phyloP scores from a whole-genome alignment of 2,888 invertebrate genomes.

The Alloplasta piceator region DNA sequence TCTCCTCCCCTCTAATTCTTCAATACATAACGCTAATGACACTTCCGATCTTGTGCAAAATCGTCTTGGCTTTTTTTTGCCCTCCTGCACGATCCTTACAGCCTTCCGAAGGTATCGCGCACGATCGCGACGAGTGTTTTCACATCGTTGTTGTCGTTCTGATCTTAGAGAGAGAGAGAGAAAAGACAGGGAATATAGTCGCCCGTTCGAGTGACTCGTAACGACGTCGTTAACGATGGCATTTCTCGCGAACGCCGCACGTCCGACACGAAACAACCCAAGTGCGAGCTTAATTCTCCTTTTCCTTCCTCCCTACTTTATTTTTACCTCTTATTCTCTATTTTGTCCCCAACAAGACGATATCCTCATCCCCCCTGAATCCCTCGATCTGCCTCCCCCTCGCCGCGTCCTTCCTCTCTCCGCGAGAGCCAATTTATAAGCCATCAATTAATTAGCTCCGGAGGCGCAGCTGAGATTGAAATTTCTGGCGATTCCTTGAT shows the following conservation, averaged over 20 bases:
- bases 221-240: constrained; percentile 69
- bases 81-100: constrained; percentile 49
- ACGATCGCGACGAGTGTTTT: constrained; percentile 49
- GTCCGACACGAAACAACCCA: constrained; percentile 56
- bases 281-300: constrained; percentile 55
- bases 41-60: constrained; percentile 29
- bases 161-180: constrained; percentile 6
- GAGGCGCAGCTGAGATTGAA: constrained; percentile 51
- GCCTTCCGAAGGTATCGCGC: constrained; percentile 39
- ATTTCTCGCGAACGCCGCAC: constrained; percentile 58
- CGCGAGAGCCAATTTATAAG: constrained; percentile 56
- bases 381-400: constrained; percentile 18
- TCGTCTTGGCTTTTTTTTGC: constrained; percentile 17
- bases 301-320: constrained; percentile 1
- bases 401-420: constrained; percentile 9
- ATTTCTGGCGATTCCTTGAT: constrained; percentile 54
- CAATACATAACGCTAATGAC: constrained; percentile 40
- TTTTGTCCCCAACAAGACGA: constrained; percentile 43
- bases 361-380: constrained; percentile 25
- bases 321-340: constrained; percentile 15
- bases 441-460: constrained; percentile 62
- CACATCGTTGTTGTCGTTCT: constrained; percentile 48
- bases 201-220: constrained; percentile 62
- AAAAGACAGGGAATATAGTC: constrained; percentile 39
- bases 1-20: no score